Evolutionary conservation across 35 echinoderm and acorn worm species (phyloP), one percentile per base, ranked within the genome.

Genomic region (Acanthaster planci): DNA sequence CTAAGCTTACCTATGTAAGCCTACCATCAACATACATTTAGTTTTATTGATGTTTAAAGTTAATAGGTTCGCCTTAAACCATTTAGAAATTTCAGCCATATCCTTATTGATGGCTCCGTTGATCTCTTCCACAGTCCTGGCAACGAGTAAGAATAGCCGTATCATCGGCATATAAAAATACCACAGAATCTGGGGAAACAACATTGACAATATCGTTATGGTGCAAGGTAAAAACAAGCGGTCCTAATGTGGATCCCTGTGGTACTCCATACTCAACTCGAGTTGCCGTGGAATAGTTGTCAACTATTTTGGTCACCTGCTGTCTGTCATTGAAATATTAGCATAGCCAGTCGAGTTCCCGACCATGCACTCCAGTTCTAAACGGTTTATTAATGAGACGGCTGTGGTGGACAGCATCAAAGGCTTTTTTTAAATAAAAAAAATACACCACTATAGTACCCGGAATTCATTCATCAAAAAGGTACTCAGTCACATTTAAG

Each of bases 131-230:
- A 26, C 37, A 9, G 32, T 14, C 17, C 76, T 32, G 15, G n/a
- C 60, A 30, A n/a, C 27, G 51, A 37, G 67, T 60, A 85, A 85
- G 72, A 39, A 85, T 85, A 26, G 83, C 83, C 44, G 59, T 85
- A 37, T 85, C 83, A 44, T 85, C 83, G 30, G 83, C 83, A 51
- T 85, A 85, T 17, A 85, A 60, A 76, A 22, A 76, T 2, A 76
- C 36, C 34, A 76, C 51, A 51, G 59, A 32, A 10, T 40, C 39
- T 23, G 29, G 23, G 1, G 31, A 2, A 17, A 83, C 6, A 60
- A 37, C 30, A 51, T 38, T 26, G n/a, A 60, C 21, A 0, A 67
- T 10, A 38, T 67, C 34, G 52, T 85, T 85, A 23, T 76, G 35
- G 58, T 76, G 47, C 38, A 85, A 37, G 21, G 10, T 85, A 34